A percentile compares a stretch with the other conserved stretches of the same genome.
These are phyloP conservation scores for Luffia ferchaultella DNA, from an alignment of 2,888 invertebrate species.

Conservation along the genomic window DNA sequence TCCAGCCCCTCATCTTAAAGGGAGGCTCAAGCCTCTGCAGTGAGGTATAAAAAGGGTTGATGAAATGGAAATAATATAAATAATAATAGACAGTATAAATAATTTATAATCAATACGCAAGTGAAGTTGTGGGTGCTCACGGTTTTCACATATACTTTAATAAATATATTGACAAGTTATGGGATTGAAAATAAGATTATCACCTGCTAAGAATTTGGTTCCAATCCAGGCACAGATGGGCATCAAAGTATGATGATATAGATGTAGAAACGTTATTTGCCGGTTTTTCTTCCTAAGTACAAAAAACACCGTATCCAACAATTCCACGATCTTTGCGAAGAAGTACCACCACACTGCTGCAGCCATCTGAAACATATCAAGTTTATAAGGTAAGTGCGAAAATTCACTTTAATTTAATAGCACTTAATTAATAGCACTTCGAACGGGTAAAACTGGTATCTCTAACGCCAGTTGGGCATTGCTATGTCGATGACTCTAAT, in stretches of 20 bases:
- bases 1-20: too few relatives aligned
- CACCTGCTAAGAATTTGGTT: conserved; percentile 79
- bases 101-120: too few relatives aligned
- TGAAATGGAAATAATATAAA: not conserved
- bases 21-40: too few relatives aligned
- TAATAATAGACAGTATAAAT: not conserved
- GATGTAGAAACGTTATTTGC: conserved; percentile 87
- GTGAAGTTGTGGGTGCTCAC: too few relatives aligned
- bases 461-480: too few relatives aligned
- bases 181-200: conserved; percentile 6
- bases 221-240: conserved; percentile 84
- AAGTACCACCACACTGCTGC: conserved; percentile 82
- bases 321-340: conserved; percentile 79
- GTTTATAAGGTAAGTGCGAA: not conserved
- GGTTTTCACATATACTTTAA: not conserved
- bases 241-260: conserved; percentile 87
- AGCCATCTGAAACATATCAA: conserved; percentile 59
- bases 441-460: too few relatives aligned
- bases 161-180: not conserved
- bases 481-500: too few relatives aligned
- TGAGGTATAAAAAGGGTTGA: too few relatives aligned
- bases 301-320: conserved; percentile 87
- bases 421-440: not conserved
- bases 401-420: not conserved
- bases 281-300: conserved; percentile 89